phyloP scores from a whole-genome alignment of 2,797 vertebrate species.

The Lutra lutra region DNA sequence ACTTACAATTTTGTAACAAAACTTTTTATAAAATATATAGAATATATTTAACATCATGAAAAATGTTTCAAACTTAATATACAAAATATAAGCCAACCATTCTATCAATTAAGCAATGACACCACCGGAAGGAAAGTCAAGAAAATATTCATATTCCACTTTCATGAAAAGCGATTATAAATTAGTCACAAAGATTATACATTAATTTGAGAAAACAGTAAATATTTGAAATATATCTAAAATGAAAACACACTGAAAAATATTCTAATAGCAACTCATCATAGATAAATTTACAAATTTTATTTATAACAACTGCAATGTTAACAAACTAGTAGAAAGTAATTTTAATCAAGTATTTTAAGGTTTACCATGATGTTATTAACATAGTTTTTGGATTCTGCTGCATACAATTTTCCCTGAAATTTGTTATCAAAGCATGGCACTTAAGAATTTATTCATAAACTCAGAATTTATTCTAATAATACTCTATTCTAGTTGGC shows the following conservation, averaged over 20 bases:
- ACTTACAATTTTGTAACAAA: constrained; percentile 49
- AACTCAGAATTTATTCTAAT: background rate
- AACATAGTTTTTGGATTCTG: constrained; percentile 17
- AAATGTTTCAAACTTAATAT: constrained; percentile 3
- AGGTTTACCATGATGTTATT: background rate
- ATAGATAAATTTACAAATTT: constrained; percentile 21
- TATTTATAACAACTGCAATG: background rate
- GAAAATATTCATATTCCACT: background rate
- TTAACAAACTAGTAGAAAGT: constrained; percentile 12
- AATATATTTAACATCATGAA: constrained; percentile 27
- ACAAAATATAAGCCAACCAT: constrained; percentile 16
- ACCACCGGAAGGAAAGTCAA: background rate
- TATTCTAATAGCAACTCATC: background rate
- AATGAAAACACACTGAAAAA: constrained; percentile 36
- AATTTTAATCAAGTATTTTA: constrained; percentile 41
- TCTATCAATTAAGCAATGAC: background rate
- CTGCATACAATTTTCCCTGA: background rate
- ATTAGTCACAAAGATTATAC: background rate
- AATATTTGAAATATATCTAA: constrained; percentile 28
- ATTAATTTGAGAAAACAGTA: background rate
- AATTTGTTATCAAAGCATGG: background rate
- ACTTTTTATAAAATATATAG: background rate
- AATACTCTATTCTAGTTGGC: background rate
- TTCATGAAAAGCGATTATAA: background rate
- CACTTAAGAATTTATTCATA: background rate